phyloP scores from a whole-genome alignment of 2,113 vertebrate genomes.

The Glaucomys volans region DNA sequence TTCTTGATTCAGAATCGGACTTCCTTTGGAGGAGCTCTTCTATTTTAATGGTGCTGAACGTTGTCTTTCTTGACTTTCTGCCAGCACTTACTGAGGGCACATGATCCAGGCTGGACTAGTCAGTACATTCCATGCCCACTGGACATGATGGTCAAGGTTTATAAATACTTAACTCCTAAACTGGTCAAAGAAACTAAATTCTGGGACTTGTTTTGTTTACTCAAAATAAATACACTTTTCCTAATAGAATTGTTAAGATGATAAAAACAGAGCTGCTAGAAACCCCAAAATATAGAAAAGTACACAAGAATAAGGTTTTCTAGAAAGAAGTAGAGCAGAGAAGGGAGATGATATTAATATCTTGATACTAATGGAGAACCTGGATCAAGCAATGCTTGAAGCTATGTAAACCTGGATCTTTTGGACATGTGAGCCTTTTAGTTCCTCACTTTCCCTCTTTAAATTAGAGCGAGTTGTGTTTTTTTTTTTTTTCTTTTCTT shows the following conservation, averaged over 20 bases:
- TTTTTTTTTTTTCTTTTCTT: not conserved
- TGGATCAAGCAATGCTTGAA: conserved; percentile 9
- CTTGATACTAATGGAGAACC: not conserved
- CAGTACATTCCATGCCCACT: not conserved
- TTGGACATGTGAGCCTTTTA: not conserved
- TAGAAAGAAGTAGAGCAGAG: not conserved
- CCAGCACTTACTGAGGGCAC: not conserved
- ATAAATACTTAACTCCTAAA: not conserved
- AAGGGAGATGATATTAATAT: not conserved
- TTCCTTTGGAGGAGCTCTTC: not conserved
- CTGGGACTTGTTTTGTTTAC: not conserved
- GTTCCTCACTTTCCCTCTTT: not conserved
- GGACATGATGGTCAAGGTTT: not conserved
- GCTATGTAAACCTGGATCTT: not conserved
- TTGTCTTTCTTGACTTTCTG: not conserved
- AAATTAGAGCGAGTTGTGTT: not conserved
- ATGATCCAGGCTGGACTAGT: not conserved
- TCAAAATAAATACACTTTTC: not conserved
- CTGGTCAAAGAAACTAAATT: not conserved
- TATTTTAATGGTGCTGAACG: not conserved
- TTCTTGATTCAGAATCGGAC: not conserved
- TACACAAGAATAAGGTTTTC: not conserved
- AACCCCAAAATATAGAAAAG: not conserved
- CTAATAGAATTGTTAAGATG: not conserved
- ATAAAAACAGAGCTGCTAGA: not conserved